Conservation (phyloP, 2,113 vertebrate genomes). For the Tachycineta bicolor region DNA sequence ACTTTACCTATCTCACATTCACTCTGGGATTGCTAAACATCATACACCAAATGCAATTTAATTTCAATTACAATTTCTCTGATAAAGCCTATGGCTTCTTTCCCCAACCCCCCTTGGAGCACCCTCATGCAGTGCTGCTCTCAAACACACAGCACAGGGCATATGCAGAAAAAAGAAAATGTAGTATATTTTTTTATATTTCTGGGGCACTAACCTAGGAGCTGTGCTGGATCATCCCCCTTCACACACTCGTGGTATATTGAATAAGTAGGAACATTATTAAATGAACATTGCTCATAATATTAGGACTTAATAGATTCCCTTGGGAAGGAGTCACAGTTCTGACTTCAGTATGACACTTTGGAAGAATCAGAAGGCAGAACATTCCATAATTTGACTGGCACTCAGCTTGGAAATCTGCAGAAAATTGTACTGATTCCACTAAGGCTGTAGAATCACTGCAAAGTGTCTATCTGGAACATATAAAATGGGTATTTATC, state of each 20-base stretch:
- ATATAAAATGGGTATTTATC: neutral
- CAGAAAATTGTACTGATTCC: neutral
- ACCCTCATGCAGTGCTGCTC: neutral
- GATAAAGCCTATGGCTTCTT: neutral
- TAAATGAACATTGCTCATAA: neutral
- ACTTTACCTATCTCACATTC: neutral
- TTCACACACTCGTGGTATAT: neutral
- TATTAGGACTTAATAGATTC: neutral
- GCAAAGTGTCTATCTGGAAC: neutral
- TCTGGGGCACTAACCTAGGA: neutral
- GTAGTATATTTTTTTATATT: neutral
- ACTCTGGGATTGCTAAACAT: neutral
- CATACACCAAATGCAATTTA: neutral
- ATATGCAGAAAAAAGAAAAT: neutral
- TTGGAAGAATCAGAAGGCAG: neutral
- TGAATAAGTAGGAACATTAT: neutral
- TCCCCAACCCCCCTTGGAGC: neutral
- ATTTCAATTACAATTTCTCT: constrained; percentile 20
- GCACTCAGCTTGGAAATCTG: neutral
- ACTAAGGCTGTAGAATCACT: neutral
- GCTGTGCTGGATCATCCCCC: neutral
- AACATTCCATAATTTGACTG: neutral
- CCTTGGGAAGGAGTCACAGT: neutral
- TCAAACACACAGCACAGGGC: neutral
- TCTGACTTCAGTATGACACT: neutral